Percentiles rank a stretch among this genome's conserved stretches.
Conservation (phyloP, 2,888 invertebrate genomes). For the Hybos culiciformis region DNA sequence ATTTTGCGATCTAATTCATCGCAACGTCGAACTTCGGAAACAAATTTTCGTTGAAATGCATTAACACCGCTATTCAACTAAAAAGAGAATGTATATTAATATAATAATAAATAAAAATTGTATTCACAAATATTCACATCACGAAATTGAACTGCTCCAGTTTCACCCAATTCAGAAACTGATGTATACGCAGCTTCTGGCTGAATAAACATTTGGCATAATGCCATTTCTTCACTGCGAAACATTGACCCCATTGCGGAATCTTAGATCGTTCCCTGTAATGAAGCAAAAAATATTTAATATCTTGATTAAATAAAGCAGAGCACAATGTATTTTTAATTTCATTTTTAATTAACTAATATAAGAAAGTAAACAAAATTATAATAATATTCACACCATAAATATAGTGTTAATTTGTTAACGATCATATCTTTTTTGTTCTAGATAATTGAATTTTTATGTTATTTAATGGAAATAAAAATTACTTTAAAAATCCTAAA, state of each 20-base stretch:
- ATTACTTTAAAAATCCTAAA: no score
- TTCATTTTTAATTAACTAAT: no score
- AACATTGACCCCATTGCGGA: constrained; percentile 62
- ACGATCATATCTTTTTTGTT: no score
- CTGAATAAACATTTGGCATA: constrained; percentile 91
- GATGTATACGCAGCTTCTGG: constrained; percentile 90
- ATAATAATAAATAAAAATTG: neutral
- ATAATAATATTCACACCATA: no score
- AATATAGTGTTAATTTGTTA: no score
- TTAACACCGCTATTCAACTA: constrained; percentile 69
- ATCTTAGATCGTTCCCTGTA: no score
- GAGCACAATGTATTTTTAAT: no score
- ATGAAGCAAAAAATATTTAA: no score
- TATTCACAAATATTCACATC: constrained; percentile 55
- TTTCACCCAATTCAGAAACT: constrained; percentile 86
- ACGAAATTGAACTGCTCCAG: constrained; percentile 86
- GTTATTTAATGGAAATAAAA: no score
- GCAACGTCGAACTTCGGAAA: constrained; percentile 69
- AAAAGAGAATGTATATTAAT: constrained; percentile 7
- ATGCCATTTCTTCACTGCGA: constrained; percentile 80
- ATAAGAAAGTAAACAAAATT: no score
- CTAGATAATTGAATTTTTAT: no score
- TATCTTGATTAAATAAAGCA: no score
- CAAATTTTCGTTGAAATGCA: constrained; percentile 75
- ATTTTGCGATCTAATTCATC: constrained; percentile 76